Conservation (phyloP, 2,888 invertebrate genomes). For the Drosophila phalerata region DNA sequence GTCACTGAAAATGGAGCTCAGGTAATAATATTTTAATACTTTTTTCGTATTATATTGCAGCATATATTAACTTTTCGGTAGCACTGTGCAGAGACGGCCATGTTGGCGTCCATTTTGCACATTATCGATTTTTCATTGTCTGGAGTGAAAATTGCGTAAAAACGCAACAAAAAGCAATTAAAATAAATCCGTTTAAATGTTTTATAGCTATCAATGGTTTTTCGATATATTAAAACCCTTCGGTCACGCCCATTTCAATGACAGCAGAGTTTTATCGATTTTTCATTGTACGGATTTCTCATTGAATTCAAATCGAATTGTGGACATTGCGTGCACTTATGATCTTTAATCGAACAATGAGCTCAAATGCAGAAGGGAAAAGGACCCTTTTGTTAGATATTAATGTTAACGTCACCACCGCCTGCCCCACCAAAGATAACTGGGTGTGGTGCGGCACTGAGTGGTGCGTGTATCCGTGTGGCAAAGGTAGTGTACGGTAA, state of each 20-base stretch:
- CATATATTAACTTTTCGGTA: conserved; percentile 36
- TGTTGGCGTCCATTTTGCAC: conserved; percentile 84
- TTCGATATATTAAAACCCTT: background rate
- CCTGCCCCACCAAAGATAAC: conserved; percentile 28
- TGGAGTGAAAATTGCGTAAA: conserved; percentile 56
- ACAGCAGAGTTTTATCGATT: conserved; percentile 66
- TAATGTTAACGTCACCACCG: conserved; percentile 10
- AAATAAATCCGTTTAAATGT: background rate
- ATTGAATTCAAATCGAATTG: conserved; percentile 29
- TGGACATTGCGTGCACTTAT: conserved; percentile 37
- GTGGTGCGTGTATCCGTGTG: conserved; percentile 43
- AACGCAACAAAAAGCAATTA: conserved; percentile 23
- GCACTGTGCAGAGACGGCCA: conserved; percentile 73
- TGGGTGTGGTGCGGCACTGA: conserved; percentile 69
- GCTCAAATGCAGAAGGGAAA: conserved; percentile 1
- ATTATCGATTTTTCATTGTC: conserved; percentile 84
- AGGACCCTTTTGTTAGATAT: background rate
- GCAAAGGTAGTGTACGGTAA: conserved; percentile 58
- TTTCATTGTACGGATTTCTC: conserved; percentile 43
- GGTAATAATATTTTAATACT: conserved; percentile 72
- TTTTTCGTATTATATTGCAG: conserved; percentile 25
- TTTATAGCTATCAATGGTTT: background rate
- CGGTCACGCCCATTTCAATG: conserved; percentile 57
- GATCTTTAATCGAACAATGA: conserved; percentile 37
- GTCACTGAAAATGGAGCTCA: conserved; percentile 86